Evolutionary conservation across 2,113 vertebrate species (phyloP).

Genomic region (Arvicanthis niloticus): DNA sequence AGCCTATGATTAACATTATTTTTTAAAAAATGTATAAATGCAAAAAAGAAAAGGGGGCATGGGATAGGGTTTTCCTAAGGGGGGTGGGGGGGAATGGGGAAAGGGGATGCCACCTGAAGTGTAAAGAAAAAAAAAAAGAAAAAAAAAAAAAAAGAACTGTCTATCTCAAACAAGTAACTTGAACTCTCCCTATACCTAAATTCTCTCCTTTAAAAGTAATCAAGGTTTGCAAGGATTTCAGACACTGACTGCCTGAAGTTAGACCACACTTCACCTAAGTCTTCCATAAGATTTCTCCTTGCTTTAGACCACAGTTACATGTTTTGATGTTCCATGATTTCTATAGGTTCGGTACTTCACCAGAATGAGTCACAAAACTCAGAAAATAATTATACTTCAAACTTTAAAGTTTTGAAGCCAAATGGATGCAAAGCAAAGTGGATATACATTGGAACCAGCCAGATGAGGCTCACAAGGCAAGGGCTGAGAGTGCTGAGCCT

Average conservation of each 20-base stretch:
- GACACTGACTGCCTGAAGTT: neutral
- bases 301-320: neutral
- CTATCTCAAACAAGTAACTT: neutral
- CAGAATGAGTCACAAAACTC: neutral
- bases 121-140: no score
- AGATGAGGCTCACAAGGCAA: neutral
- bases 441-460: neutral
- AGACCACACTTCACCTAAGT: neutral
- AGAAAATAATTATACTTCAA: neutral
- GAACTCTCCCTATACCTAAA: neutral
- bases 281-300: neutral
- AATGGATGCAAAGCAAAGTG: neutral
- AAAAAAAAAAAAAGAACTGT: no score
- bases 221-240: neutral
- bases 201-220: conserved; percentile 5
- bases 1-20: no score
- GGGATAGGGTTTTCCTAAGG: no score
- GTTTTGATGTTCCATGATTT: neutral
- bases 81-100: no score
- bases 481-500: neutral
- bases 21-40: no score
- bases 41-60: no score
- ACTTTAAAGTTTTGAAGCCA: neutral
- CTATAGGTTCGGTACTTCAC: neutral
- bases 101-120: no score